Base-by-base conservation (phyloP, 2,888 invertebrate genomes). In the Xestia sexstrigata region DNA sequence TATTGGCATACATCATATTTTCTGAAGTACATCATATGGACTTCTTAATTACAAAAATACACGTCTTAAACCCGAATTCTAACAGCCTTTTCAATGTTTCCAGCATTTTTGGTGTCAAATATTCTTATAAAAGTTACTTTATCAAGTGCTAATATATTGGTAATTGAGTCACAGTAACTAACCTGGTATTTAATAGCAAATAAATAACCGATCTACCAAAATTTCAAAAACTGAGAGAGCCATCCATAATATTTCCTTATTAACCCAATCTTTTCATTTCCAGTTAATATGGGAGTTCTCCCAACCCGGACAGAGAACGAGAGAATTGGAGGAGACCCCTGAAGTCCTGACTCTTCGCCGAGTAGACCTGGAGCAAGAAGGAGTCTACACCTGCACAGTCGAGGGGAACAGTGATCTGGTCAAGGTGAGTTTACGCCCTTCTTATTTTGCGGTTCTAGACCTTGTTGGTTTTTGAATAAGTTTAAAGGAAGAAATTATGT, bases 211-310 rank as follows among this genome's bases (percentile, higher is more conserved):
- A 55, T n/a, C 5, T 55, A n/a, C n/a, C n/a, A 55, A 11, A n/a
- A 11, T 55, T 55, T n/a, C 55, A n/a, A 6, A 5, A 55, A 55
- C 55, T 13, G 55, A n/a, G 52, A 0, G n/a, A 55, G 5, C 5
- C 5, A 5, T 11, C 23, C 23, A 49, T 1, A 15, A 26, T 17
- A 60, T 23, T 60, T 45, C 26, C 35, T 15, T 3, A 39, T 49
- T 3, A 62, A 55, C 30, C 2, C 2, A 4, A 23, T 62, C 0
- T 35, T 65, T 5, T 60, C 52, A 6, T 89, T 90, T 90, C 0
- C 89, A 96, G 96, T 63, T 96, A 69, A 89, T 92, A 65, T 96
- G 96, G 96, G 88, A 93, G 85, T 79, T 90, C 58, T 92, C 91
- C 3, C 89, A 91, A 0, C 91, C 92, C 0, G 93, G 90, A 0